Conservation (phyloP, 2,888 invertebrate species). For the Entomobrya multifasciata region DNA sequence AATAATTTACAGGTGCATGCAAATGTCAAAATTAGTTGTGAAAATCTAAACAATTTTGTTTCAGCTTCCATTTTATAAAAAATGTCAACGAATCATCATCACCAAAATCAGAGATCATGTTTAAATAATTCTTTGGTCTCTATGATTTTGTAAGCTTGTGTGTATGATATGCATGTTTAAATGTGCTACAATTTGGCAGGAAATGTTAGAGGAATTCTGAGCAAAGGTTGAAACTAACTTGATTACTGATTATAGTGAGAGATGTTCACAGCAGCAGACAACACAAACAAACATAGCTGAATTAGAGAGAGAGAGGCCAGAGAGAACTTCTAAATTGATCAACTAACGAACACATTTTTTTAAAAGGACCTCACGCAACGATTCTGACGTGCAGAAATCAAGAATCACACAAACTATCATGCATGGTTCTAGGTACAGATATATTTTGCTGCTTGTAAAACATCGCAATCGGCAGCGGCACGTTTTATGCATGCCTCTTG, state of each 20-base stretch:
- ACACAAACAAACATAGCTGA: neutral
- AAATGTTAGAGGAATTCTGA: too few species aligned
- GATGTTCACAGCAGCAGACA: constrained; percentile 12
- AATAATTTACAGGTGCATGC: too few species aligned
- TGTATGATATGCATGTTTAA: neutral
- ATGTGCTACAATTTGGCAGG: too few species aligned
- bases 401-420: neutral
- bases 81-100: constrained; percentile 9
- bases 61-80: neutral
- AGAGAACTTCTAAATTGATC: constrained; percentile 52
- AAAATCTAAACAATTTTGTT: neutral
- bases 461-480: neutral
- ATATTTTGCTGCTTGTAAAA: neutral
- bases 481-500: neutral
- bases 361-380: constrained; percentile 63
- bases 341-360: constrained; percentile 69
- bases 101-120: neutral
- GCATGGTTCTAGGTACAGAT: neutral
- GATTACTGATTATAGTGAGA: constrained; percentile 28
- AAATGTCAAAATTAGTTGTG: constrained; percentile 4
- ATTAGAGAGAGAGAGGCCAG: constrained; percentile 26
- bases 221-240: constrained; percentile 9
- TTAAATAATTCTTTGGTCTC: too few species aligned
- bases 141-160: too few species aligned
- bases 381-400: neutral